phyloP scores from a whole-genome alignment of 2,888 invertebrate species.

The Pemphredon lugubris region DNA sequence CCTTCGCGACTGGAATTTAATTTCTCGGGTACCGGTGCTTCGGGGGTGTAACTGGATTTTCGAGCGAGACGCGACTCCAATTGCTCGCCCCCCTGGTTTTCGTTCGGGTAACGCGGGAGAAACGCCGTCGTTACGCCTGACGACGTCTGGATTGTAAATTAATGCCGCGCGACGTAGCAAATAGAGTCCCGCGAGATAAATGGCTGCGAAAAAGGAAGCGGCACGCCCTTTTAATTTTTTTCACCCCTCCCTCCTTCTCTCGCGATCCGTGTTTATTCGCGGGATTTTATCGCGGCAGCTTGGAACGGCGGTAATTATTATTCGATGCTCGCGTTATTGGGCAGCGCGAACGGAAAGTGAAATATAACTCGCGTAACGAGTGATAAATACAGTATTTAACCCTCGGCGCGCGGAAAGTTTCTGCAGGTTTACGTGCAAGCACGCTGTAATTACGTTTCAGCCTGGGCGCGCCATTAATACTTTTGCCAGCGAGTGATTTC shows the following conservation, averaged over 20 bases:
- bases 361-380: too few relatives aligned
- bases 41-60: slow-evolving; percentile 27
- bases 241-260: too few relatives aligned
- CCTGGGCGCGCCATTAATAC: not conserved
- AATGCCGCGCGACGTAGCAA: not conserved
- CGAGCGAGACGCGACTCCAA: slow-evolving; percentile 16
- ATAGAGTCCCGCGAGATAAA: not conserved
- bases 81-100: slow-evolving; percentile 22
- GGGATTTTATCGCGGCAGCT: too few relatives aligned
- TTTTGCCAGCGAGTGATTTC: not conserved
- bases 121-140: slow-evolving; percentile 12
- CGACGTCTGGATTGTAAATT: slow-evolving; percentile 13
- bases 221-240: slow-evolving; percentile 4
- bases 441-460: slow-evolving; percentile 6
- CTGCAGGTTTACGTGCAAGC: not conserved
- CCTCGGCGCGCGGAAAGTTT: not conserved
- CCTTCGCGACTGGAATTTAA: slow-evolving; percentile 22
- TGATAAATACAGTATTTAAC: too few relatives aligned
- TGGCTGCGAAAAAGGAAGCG: slow-evolving; percentile 1
- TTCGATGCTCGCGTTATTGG: too few relatives aligned
- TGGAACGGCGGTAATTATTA: too few relatives aligned
- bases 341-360: too few relatives aligned
- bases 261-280: too few relatives aligned
- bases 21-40: slow-evolving; percentile 18
- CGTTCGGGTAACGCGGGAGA: not conserved